These are phyloP conservation scores for Yasuhikotakia modesta DNA, from an alignment of 2,797 vertebrate genomes.

Conservation along the genomic window DNA sequence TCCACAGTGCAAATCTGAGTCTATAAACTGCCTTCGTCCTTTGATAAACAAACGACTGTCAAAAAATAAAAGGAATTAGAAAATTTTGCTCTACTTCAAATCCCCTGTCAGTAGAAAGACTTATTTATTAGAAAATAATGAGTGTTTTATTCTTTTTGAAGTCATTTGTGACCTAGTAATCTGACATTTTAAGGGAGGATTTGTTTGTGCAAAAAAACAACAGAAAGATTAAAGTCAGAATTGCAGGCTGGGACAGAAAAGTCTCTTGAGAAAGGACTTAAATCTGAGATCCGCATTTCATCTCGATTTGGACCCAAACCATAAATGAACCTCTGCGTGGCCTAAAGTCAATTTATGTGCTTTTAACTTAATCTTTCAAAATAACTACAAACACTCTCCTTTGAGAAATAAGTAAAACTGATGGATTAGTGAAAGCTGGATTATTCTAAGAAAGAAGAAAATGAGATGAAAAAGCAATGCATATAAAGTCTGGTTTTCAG, in stretches of 20 bases:
- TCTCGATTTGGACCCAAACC: conserved; percentile 37
- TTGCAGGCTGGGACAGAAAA: too few species aligned
- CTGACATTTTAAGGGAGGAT: conserved; percentile 35
- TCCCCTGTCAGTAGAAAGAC: background rate
- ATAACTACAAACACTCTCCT: too few species aligned
- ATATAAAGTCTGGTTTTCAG: too few species aligned
- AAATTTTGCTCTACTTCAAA: background rate
- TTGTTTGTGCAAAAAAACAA: conserved; percentile 4
- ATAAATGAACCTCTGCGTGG: conserved; percentile 14
- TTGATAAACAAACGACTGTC: background rate
- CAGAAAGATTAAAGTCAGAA: too few species aligned
- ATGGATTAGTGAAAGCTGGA: too few species aligned
- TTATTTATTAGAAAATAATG: conserved; percentile 32
- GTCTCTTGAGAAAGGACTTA: conserved; percentile 37
- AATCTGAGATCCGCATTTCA: conserved; percentile 30
- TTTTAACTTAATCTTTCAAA: conserved; percentile 37
- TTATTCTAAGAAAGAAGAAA: too few species aligned
- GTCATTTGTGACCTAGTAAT: conserved; percentile 38
- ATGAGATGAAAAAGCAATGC: too few species aligned
- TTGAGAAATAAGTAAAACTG: conserved; percentile 21
- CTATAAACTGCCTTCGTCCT: too few species aligned
- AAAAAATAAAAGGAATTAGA: background rate
- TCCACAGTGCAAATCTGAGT: too few species aligned
- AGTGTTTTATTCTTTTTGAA: conserved; percentile 12
- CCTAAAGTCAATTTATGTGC: conserved; percentile 31